phyloP scores from a whole-genome alignment of 1,140 invertebrate species.

The Melanaphis sacchari region DNA sequence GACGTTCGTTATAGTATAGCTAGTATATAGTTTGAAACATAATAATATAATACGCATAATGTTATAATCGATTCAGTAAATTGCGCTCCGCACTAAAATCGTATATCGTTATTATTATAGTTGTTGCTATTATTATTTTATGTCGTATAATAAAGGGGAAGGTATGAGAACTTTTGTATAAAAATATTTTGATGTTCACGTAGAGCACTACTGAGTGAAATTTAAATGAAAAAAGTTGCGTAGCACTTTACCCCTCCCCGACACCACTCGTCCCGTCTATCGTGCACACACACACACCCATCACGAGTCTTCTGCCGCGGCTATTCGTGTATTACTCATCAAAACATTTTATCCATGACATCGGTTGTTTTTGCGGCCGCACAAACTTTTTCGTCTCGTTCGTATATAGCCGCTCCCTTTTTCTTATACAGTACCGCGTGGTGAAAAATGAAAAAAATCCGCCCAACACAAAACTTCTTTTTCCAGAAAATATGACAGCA shows the following conservation, averaged over 20 bases:
- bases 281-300: background rate
- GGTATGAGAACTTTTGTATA: background rate
- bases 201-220: background rate
- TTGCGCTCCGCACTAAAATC: background rate
- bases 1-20: no score
- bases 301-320: background rate
- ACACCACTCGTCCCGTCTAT: background rate
- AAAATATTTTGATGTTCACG: slow-evolving; percentile 16
- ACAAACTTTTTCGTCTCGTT: slow-evolving; percentile 39
- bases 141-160: background rate
- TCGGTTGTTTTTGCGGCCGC: slow-evolving; percentile 42
- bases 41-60: background rate
- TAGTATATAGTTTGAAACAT: background rate
- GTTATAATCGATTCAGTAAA: background rate
- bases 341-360: slow-evolving; percentile 46
- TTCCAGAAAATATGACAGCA: slow-evolving; percentile 32
- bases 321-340: slow-evolving; percentile 38
- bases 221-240: slow-evolving; percentile 54
- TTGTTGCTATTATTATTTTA: background rate
- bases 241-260: background rate
- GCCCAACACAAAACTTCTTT: slow-evolving; percentile 28
- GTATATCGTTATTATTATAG: background rate
- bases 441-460: slow-evolving; percentile 51
- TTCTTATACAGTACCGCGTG: slow-evolving; percentile 5
- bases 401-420: slow-evolving; percentile 6